Conservation (phyloP, 2,113 vertebrate genomes). For the Etheostoma spectabile region DNA sequence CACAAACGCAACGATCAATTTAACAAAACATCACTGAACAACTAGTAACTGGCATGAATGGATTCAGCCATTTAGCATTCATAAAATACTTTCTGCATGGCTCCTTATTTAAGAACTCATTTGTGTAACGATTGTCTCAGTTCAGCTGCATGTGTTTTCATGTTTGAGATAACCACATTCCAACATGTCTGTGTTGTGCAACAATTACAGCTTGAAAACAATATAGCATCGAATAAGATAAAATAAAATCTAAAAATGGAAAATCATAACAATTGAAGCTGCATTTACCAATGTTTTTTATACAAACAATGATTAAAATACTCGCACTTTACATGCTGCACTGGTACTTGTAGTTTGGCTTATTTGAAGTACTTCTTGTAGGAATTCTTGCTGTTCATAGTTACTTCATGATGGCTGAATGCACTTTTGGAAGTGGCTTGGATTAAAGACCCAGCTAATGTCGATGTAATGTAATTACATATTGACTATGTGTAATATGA, state of each 20-base stretch:
- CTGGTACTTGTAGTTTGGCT: no score
- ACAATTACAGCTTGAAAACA: neutral
- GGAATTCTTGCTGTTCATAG: no score
- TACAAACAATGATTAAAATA: neutral
- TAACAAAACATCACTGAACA: conserved; percentile 11
- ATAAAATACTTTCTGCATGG: neutral
- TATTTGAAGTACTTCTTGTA: no score
- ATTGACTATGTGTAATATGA: neutral
- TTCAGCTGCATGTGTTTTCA: neutral
- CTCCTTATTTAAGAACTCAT: neutral
- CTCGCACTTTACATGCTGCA: no score
- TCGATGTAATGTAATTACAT: no score
- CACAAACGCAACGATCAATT: conserved; percentile 17
- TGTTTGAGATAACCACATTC: neutral
- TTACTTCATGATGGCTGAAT: no score
- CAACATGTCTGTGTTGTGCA: neutral
- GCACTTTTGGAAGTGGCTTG: no score
- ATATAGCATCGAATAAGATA: neutral
- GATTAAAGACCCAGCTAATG: no score
- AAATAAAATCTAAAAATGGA: neutral
- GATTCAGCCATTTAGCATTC: neutral
- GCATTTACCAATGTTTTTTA: neutral
- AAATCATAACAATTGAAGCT: neutral
- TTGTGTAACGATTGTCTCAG: neutral
- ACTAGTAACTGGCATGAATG: neutral